A percentile compares a stretch with the other conserved stretches of the same genome.
phyloP scores from a whole-genome alignment of 2,113 vertebrate species.

The Oenanthe melanoleuca region DNA sequence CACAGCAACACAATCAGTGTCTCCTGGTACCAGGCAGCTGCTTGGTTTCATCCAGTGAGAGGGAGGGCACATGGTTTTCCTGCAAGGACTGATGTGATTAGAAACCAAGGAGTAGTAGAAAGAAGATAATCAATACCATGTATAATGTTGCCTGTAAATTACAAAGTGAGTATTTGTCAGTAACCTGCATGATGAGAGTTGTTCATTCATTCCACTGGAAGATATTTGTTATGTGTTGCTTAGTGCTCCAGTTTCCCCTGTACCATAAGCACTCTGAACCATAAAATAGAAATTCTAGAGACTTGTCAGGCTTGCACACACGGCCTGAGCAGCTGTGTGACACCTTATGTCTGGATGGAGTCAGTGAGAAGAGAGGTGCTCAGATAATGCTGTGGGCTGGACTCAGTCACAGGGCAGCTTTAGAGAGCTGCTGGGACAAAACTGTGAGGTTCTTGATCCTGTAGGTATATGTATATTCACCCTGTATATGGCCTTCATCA shows the following conservation, averaged over 20 bases:
- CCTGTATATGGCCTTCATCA: not conserved
- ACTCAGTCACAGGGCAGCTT: not conserved
- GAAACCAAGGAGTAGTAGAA: not conserved
- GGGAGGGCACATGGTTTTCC: not conserved
- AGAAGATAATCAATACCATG: not conserved
- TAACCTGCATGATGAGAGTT: not conserved
- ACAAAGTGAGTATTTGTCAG: not conserved
- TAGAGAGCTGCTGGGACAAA: not conserved
- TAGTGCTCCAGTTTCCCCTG: not conserved
- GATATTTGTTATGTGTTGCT: not conserved
- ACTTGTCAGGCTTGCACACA: not conserved
- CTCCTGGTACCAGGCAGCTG: not conserved
- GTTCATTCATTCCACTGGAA: not conserved
- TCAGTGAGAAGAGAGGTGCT: not conserved
- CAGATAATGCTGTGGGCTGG: not conserved
- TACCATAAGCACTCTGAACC: not conserved
- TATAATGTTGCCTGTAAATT: not conserved
- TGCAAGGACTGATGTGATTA: not conserved
- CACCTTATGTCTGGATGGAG: not conserved
- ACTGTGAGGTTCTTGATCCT: not conserved
- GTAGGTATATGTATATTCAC: accelerated
- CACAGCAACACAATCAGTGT: not conserved
- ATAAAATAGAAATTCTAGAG: not conserved
- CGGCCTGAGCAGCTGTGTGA: accelerated
- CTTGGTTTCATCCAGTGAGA: not conserved